Evolutionary conservation across 64 coral and sea anemone genomes (phyloP).

Genomic region (Anthopleura sola): DNA sequence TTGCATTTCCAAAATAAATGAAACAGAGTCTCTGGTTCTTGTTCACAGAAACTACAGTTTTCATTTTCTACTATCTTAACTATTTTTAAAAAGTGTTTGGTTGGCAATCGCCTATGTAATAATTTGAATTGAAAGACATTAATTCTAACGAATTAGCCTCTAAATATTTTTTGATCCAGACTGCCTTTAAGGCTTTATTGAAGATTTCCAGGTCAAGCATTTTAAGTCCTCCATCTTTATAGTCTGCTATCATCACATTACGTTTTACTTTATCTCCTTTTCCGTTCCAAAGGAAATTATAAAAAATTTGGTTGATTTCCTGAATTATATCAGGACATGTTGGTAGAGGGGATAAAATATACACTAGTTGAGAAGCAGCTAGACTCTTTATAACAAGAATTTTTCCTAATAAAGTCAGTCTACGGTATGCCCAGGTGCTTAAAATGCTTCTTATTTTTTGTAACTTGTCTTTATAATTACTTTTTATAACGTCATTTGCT

Average conservation of each 20-base stretch:
- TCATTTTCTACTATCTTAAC: too few species aligned
- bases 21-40: too few species aligned
- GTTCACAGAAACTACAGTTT: too few species aligned
- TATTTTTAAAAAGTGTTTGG: too few species aligned
- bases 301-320: not conserved
- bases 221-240: slow-evolving; percentile 24
- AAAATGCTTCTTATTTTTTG: slow-evolving; percentile 20
- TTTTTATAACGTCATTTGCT: not conserved
- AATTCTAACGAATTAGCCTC: too few species aligned
- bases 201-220: slow-evolving; percentile 34
- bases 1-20: too few species aligned
- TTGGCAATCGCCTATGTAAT: too few species aligned
- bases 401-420: slow-evolving; percentile 11
- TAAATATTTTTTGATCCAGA: slow-evolving; percentile 40
- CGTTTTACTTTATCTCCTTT: slow-evolving; percentile 4
- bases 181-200: slow-evolving; percentile 25
- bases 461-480: slow-evolving; percentile 19
- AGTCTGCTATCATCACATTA: not conserved
- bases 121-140: too few species aligned
- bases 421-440: not conserved
- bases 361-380: slow-evolving; percentile 3
- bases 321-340: too few species aligned
- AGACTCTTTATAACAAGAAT: slow-evolving; percentile 21
- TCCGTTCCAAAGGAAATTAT: slow-evolving; percentile 4
- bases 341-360: not conserved